phyloP scores from a whole-genome alignment of 1,140 invertebrate genomes.

The Dendroctonus valens region DNA sequence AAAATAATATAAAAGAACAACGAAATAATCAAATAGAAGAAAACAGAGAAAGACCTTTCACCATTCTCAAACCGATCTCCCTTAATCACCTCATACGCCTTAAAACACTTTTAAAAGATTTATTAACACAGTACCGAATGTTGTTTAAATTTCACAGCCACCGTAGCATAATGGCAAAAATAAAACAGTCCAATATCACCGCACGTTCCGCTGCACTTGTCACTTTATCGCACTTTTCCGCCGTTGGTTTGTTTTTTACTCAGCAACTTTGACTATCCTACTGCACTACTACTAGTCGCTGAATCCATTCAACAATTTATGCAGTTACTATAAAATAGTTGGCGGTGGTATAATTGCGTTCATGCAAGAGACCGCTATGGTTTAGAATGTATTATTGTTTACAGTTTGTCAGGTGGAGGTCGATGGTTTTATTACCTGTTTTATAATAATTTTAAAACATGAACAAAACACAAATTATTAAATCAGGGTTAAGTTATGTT shows the following conservation, averaged over 20 bases:
- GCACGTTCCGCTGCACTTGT: constrained; percentile 29
- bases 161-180: not conserved
- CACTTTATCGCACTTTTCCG: constrained; percentile 13
- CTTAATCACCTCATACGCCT: too few relatives aligned
- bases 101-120: too few relatives aligned
- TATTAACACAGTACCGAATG: too few relatives aligned
- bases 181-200: constrained; percentile 6
- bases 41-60: too few relatives aligned
- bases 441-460: too few relatives aligned
- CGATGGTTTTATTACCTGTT: not conserved
- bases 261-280: constrained; percentile 28
- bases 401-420: constrained; percentile 26
- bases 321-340: constrained; percentile 35
- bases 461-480: too few relatives aligned
- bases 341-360: constrained; percentile 32
- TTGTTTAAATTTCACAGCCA: too few relatives aligned
- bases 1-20: too few relatives aligned
- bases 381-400: constrained; percentile 32
- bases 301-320: constrained; percentile 33
- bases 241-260: constrained; percentile 29
- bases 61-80: too few relatives aligned
- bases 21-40: too few relatives aligned
- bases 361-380: constrained; percentile 20
- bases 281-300: constrained; percentile 28
- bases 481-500: too few relatives aligned